A percentile compares a stretch with the other conserved stretches of the same genome.
Conservation (phyloP, 2,888 invertebrate genomes). For the Orthosia gothica region DNA sequence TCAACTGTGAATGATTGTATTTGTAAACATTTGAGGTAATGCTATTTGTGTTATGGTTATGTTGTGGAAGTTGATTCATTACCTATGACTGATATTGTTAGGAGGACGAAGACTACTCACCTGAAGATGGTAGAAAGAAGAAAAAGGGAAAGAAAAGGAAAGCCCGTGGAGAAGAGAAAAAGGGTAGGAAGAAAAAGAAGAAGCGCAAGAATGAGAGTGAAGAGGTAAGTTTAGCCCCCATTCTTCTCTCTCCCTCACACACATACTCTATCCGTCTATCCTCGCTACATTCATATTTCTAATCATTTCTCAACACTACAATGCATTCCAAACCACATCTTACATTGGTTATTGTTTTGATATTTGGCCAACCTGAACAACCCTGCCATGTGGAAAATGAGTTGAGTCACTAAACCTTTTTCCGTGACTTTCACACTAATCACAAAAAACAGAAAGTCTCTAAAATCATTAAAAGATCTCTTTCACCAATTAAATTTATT, state of each 20-base stretch:
- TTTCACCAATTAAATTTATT: background rate
- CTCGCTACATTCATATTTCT: too few relatives aligned
- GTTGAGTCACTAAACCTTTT: background rate
- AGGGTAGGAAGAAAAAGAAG: slow-evolving; percentile 98
- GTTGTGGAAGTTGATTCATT: slow-evolving; percentile 38
- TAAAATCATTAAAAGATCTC: background rate
- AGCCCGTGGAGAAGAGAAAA: slow-evolving; percentile 97
- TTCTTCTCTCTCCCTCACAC: too few relatives aligned
- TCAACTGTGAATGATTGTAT: slow-evolving; percentile 52
- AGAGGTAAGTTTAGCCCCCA: slow-evolving; percentile 88
- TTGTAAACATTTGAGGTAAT: slow-evolving; percentile 64
- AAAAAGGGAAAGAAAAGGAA: slow-evolving; percentile 99
- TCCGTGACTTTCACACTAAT: background rate
- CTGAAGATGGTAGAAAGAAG: slow-evolving; percentile 96
- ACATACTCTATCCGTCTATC: too few relatives aligned
- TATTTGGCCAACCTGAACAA: background rate
- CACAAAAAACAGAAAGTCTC: background rate
- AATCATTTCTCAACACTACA: too few relatives aligned
- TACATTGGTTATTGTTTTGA: background rate
- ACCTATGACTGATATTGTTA: slow-evolving; percentile 75
- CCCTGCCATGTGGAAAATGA: background rate
- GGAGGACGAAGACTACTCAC: slow-evolving; percentile 97
- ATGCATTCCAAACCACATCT: too few relatives aligned
- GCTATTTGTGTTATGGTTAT: slow-evolving; percentile 51
- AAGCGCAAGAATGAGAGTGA: slow-evolving; percentile 98